Conservation (phyloP, 2,888 invertebrate genomes). For the Caenorhabditis sp. region DNA sequence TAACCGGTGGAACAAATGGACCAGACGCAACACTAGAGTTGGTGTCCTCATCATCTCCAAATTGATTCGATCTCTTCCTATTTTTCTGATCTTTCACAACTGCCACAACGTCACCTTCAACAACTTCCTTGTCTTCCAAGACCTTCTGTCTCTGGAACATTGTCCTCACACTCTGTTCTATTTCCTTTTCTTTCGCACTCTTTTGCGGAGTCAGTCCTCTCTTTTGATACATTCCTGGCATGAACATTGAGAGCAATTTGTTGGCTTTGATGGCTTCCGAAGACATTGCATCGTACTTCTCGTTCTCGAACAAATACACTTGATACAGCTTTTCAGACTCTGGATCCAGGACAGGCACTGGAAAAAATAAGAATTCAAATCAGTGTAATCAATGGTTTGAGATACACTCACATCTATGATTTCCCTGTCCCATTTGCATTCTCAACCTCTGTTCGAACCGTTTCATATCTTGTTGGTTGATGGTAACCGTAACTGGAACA, state of each 20-base stretch:
- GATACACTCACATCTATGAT: conserved; percentile 7
- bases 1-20: conserved; percentile 20
- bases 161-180: conserved; percentile 28
- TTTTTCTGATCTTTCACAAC: neutral
- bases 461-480: conserved; percentile 22
- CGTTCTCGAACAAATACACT: conserved; percentile 41
- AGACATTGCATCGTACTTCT: conserved; percentile 40
- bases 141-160: conserved; percentile 34
- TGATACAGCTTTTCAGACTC: conserved; percentile 58
- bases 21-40: neutral
- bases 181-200: conserved; percentile 36
- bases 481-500: conserved; percentile 11
- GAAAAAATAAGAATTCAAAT: conserved; percentile 5
- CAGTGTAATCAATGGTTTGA: neutral
- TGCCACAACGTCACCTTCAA: neutral
- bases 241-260: conserved; percentile 31
- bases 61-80: conserved; percentile 2
- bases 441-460: conserved; percentile 40
- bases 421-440: conserved; percentile 22
- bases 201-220: neutral
- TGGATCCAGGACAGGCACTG: conserved; percentile 43
- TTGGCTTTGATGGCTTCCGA: conserved; percentile 45
- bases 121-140: neutral
- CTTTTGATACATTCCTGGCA: conserved; percentile 25
- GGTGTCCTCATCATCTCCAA: neutral